Evolutionary conservation across 2,797 vertebrate genomes (phyloP).

Genomic region (Valencia hispanica): DNA sequence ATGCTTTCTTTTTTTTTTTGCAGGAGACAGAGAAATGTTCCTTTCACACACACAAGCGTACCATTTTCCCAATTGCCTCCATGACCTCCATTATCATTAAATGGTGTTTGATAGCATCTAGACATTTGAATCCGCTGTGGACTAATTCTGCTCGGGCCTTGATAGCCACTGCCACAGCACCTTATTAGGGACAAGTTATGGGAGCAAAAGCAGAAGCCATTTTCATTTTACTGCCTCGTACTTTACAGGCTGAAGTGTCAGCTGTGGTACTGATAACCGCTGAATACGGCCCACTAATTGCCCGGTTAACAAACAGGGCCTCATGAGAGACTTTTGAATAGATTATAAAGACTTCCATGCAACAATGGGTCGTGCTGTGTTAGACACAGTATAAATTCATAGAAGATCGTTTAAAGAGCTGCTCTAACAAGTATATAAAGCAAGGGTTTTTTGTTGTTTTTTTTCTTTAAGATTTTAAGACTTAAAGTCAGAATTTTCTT

Average conservation of each 20-base stretch:
- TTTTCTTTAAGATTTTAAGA: not conserved
- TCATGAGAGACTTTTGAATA: slow-evolving; percentile 69
- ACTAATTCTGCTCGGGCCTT: slow-evolving; percentile 62
- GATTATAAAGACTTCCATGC: slow-evolving; percentile 57
- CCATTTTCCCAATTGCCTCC: slow-evolving; percentile 63
- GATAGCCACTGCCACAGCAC: slow-evolving; percentile 65
- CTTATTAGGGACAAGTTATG: slow-evolving; percentile 74
- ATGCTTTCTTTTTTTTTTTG: slow-evolving; percentile 39
- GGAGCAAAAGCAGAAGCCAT: slow-evolving; percentile 58
- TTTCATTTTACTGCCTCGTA: slow-evolving; percentile 76
- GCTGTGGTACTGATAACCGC: slow-evolving; percentile 62
- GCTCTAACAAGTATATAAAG: slow-evolving; percentile 6
- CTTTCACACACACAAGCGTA: slow-evolving; percentile 46
- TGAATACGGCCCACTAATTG: slow-evolving; percentile 63
- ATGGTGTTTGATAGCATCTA: slow-evolving; percentile 70
- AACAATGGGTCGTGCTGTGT: slow-evolving; percentile 49
- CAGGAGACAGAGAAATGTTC: slow-evolving; percentile 49
- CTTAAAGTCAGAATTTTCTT: not conserved
- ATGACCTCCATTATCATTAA: slow-evolving; percentile 74
- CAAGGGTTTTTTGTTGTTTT: not conserved
- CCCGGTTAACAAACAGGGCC: slow-evolving; percentile 68
- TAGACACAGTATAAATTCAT: slow-evolving; percentile 41
- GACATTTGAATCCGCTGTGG: slow-evolving; percentile 72
- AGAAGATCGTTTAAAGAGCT: not conserved
- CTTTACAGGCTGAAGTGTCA: slow-evolving; percentile 66